Conservation (phyloP, 1,140 invertebrate genomes). For the Drosophila grimshawi region DNA sequence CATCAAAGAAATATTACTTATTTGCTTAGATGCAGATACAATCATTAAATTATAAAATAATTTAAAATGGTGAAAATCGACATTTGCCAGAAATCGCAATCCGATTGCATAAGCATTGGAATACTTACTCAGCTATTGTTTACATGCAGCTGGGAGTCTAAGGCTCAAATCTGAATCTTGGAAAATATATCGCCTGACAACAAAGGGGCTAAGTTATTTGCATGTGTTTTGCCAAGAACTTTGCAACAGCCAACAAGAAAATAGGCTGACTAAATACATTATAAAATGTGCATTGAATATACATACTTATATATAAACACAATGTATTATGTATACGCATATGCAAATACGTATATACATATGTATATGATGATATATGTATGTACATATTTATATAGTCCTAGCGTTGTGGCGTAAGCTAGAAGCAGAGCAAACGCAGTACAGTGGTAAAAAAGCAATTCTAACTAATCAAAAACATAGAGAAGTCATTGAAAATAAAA, state of each 20-base stretch:
- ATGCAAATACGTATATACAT: background rate
- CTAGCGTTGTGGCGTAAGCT: background rate
- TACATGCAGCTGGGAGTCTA: background rate
- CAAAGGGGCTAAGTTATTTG: constrained; percentile 1
- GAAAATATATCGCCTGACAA: background rate
- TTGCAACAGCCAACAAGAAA: background rate
- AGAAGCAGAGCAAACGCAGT: background rate
- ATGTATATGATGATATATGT: background rate
- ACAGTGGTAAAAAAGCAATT: background rate
- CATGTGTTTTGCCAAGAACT: background rate
- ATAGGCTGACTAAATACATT: background rate
- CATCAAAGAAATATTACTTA: background rate
- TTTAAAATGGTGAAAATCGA: background rate
- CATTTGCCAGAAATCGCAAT: background rate
- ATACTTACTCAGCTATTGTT: background rate
- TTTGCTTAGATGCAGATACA: background rate
- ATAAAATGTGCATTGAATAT: background rate
- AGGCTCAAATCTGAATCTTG: background rate
- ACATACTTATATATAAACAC: background rate
- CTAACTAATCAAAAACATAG: background rate
- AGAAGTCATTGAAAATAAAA: too few species aligned
- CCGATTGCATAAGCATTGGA: background rate
- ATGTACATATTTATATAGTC: background rate
- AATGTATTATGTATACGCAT: background rate
- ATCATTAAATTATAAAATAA: background rate